A percentile compares a stretch with the other conserved stretches of the same genome.
Evolutionary conservation across 23 tunicate genomes (phyloP).

Genomic region (Halocynthia aurantium): DNA sequence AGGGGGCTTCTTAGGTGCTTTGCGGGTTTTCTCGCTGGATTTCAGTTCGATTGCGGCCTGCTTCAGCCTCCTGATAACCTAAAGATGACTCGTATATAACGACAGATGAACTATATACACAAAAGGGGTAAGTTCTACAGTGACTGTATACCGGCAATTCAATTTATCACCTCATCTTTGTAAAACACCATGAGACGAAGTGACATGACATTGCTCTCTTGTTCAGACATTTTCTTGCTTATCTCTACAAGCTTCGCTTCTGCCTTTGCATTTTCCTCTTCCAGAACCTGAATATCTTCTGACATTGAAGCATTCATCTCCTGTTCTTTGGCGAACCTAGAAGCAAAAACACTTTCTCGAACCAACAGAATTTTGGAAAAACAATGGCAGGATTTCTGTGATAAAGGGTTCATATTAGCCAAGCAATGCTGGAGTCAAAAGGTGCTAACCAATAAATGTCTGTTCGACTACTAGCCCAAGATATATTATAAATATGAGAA

Average conservation of each 20-base stretch:
- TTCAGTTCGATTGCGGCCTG: constrained; percentile 53
- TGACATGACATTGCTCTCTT: constrained; percentile 54
- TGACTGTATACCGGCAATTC: neutral
- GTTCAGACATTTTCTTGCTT: constrained; percentile 24
- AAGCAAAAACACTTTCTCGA: neutral
- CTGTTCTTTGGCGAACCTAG: constrained; percentile 25
- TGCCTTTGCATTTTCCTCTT: constrained; percentile 28
- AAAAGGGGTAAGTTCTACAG: neutral
- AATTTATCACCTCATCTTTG: constrained; percentile 38
- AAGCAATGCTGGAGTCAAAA: no score
- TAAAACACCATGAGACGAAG: constrained; percentile 50
- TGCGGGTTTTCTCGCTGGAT: constrained; percentile 18
- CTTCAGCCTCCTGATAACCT: constrained; percentile 44
- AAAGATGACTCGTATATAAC: neutral
- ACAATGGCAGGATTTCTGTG: no score
- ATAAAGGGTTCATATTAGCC: no score
- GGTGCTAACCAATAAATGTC: no score
- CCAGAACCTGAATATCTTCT: constrained; percentile 30
- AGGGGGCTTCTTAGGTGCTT: constrained; percentile 39
- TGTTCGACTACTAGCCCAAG: neutral
- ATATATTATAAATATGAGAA: neutral
- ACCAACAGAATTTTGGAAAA: neutral
- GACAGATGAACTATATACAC: neutral
- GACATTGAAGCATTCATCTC: constrained; percentile 22
- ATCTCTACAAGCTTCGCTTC: constrained; percentile 14